Conservation (phyloP, 2,888 invertebrate genomes). For the Tolmerus cingulatus region DNA sequence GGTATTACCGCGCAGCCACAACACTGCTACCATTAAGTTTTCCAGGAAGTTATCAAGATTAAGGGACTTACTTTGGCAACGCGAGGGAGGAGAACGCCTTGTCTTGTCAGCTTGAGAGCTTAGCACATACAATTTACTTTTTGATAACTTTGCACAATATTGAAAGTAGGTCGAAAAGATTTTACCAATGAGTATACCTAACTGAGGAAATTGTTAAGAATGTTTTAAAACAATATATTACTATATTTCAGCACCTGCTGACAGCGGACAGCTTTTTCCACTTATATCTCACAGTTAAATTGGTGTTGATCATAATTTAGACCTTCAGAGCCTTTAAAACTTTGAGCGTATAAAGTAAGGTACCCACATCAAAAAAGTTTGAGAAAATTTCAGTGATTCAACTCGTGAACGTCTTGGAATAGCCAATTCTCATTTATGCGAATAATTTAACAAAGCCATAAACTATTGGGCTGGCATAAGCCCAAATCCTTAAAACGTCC, state of each 20-base stretch:
- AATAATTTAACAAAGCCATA: constrained; percentile 2
- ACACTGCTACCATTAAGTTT: background rate
- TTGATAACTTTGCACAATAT: background rate
- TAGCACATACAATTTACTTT: background rate
- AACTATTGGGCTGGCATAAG: background rate
- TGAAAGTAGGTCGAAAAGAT: background rate
- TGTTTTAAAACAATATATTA: background rate
- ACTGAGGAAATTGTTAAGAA: background rate
- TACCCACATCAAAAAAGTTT: background rate
- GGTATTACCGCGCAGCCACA: background rate
- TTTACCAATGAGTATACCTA: background rate
- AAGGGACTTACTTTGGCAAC: background rate
- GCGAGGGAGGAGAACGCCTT: background rate
- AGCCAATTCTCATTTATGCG: background rate
- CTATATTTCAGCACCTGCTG: background rate
- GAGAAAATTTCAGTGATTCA: background rate
- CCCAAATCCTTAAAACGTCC: background rate
- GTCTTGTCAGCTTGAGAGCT: background rate
- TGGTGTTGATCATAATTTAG: background rate
- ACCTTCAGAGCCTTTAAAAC: background rate
- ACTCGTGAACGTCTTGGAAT: background rate
- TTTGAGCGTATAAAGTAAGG: background rate
- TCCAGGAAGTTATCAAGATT: background rate
- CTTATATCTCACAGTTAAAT: background rate
- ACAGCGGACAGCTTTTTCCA: background rate